Base-by-base conservation (phyloP, 2,113 vertebrate species). In the Phaethornis superciliosus region DNA sequence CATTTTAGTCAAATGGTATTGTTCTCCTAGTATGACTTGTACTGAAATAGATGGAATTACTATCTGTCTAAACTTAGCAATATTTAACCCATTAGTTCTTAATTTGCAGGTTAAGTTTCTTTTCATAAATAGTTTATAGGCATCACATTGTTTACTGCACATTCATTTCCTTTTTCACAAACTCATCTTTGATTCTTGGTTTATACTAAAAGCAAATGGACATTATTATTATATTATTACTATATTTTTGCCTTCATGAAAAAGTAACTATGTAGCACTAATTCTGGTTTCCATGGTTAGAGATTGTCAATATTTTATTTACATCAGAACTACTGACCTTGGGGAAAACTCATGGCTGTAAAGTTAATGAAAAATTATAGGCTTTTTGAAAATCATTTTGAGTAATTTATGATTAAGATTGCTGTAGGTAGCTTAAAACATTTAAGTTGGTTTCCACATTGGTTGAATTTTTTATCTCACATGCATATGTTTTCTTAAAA, bases 101-200 rank as follows among this genome's bases (percentile, higher is more conserved):
- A 81, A 92, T 96, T 94, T 94, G 70, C 89, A 71, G 71, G 64
- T 94, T 95, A 94, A 88, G 81, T 83, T 96, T 91, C 59, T 91
- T 88, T 81, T 96, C 92, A 95, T 96, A 94, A 96, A 94, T 95
- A 96, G 51, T 93, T 97, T 93, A 95, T 96, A 89, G 51, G 46
- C 40, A 81, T 74, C 60, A 49, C 64, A 27, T 79, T 81, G 3
- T 91, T 85, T 92, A 79, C 90, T 95, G 78, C 77, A 94, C 90
- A 76, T 94, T 94, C 51, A 91, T 72, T 97, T 89, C 85, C 91
- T 92, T 72, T 91, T 86, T 89, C 89, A 88, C 87, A 95, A 92
- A 81, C 55, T 85, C 9, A 10, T 94, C 77, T 81, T 91, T 90
- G 42, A 56, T 56, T 72, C 65, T 80, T 89, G 81, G 78, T 93